Conservation (phyloP, 2,797 vertebrate species). For the Tarsius wallacei region DNA sequence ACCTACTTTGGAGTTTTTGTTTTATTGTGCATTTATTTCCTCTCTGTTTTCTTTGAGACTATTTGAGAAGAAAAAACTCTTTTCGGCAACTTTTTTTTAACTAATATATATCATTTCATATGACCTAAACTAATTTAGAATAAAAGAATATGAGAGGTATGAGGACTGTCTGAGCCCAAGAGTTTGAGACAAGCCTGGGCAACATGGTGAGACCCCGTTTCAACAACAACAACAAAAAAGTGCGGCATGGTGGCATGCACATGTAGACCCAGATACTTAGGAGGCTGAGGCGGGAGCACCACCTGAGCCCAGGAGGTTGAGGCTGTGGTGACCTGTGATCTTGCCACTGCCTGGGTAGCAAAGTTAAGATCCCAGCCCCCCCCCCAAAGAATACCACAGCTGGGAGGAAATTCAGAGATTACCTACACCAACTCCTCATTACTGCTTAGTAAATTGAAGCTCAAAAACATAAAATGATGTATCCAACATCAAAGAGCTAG, state of each 20-base stretch:
- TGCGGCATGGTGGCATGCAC: too few species aligned
- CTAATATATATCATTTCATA: conserved; percentile 40
- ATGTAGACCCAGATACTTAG: too few species aligned
- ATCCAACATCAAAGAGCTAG: neutral
- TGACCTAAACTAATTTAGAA: conserved; percentile 17
- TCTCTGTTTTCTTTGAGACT: conserved; percentile 61
- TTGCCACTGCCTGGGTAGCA: too few species aligned
- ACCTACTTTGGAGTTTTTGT: conserved; percentile 64
- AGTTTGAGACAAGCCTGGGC: too few species aligned
- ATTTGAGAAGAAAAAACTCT: neutral
- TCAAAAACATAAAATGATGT: neutral
- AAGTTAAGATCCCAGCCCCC: too few species aligned
- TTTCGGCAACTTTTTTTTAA: neutral
- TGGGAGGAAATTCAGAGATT: neutral
- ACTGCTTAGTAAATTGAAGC: neutral
- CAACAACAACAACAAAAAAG: too few species aligned
- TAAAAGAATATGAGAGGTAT: neutral
- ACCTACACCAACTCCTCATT: neutral
- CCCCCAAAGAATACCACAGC: too few species aligned
- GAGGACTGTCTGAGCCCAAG: too few species aligned
- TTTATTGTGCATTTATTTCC: conserved; percentile 54
- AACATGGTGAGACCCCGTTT: too few species aligned
- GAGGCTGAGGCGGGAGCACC: too few species aligned
- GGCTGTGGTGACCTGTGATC: too few species aligned
- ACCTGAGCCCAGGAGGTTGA: too few species aligned